A percentile compares a stretch with the other conserved stretches of the same genome.
Evolutionary conservation across 2,888 invertebrate genomes (phyloP).

Genomic region (Tromatobia lineatoria): DNA sequence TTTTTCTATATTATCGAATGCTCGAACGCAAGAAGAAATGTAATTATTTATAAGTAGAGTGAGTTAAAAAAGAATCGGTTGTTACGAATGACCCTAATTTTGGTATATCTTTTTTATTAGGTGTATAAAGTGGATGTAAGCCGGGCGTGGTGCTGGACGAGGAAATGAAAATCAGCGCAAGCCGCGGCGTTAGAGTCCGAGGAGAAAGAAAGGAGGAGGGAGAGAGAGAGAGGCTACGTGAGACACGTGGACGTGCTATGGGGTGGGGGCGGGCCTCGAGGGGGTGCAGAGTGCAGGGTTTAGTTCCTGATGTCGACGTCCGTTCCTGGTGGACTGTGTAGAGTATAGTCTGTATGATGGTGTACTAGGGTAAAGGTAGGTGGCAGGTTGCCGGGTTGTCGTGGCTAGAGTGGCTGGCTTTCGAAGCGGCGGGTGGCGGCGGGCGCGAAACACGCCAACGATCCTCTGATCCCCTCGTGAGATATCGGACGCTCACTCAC

Average conservation of each 20-base stretch:
- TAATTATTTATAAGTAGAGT: no score
- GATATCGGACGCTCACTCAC: slow-evolving; percentile 85
- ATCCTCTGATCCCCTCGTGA: slow-evolving; percentile 85
- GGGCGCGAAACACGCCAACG: slow-evolving; percentile 84
- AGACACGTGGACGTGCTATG: slow-evolving; percentile 83
- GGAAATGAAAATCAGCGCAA: slow-evolving; percentile 85
- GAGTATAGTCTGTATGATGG: slow-evolving; percentile 25
- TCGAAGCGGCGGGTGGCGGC: slow-evolving; percentile 78
- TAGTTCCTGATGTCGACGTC: slow-evolving; percentile 73
- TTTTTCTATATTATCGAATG: no score
- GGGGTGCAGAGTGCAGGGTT: slow-evolving; percentile 68
- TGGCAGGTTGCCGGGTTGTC: slow-evolving; percentile 63
- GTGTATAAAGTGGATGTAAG: neutral
- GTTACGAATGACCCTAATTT: neutral
- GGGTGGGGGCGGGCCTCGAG: slow-evolving; percentile 49
- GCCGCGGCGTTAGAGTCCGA: slow-evolving; percentile 52
- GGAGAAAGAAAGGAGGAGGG: neutral
- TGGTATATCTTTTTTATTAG: neutral
- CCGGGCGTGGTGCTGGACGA: slow-evolving; percentile 70
- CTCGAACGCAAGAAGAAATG: no score
- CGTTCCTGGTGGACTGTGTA: slow-evolving; percentile 55
- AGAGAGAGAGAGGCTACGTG: slow-evolving; percentile 57
- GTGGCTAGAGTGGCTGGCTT: slow-evolving; percentile 62
- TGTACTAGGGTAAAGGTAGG: slow-evolving; percentile 55
- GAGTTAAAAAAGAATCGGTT: no score